A percentile compares a stretch with the other conserved stretches of the same genome.
phyloP scores from a whole-genome alignment of 30 jellyfish, hydroid and myxozoan genomes.

The Hydractinia symbiolongicarpus region DNA sequence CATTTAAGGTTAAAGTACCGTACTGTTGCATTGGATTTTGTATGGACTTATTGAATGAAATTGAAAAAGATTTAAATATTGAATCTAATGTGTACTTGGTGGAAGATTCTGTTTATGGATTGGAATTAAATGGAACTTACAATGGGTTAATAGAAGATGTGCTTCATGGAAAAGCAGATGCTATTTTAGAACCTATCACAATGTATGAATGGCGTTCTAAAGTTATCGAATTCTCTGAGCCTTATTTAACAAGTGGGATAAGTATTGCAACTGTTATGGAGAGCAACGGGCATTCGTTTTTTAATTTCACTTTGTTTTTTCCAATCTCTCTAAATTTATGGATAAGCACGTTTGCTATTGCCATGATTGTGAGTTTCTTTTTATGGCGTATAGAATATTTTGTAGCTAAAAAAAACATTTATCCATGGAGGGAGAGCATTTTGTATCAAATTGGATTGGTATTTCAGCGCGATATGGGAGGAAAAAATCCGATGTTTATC shows the following conservation, averaged over 20 bases:
- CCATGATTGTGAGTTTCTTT: neutral
- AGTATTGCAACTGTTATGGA: neutral
- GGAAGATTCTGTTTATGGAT: slow-evolving; percentile 63
- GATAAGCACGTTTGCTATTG: neutral
- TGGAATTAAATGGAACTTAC: slow-evolving; percentile 17
- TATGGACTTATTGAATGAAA: slow-evolving; percentile 37
- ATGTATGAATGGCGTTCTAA: neutral
- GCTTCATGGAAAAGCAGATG: slow-evolving; percentile 21
- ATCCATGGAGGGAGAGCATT: neutral
- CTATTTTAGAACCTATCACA: neutral
- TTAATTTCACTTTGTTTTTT: neutral
- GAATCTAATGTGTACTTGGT: slow-evolving; percentile 44
- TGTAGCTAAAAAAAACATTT: neutral
- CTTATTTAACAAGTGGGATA: neutral
- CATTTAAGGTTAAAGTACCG: slow-evolving; percentile 17
- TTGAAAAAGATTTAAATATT: slow-evolving; percentile 43
- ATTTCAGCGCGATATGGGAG: slow-evolving; percentile 30
- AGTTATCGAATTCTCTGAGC: slow-evolving; percentile 20
- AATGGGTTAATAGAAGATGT: slow-evolving; percentile 23
- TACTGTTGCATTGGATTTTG: slow-evolving; percentile 66
- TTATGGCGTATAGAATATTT: neutral
- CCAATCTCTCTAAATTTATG: neutral
- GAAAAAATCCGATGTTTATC: neutral
- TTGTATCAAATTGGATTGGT: slow-evolving; percentile 12
- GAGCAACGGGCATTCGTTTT: neutral